Evolutionary conservation across 2,888 invertebrate species (phyloP).

Genomic region (Hipparchia semele): DNA sequence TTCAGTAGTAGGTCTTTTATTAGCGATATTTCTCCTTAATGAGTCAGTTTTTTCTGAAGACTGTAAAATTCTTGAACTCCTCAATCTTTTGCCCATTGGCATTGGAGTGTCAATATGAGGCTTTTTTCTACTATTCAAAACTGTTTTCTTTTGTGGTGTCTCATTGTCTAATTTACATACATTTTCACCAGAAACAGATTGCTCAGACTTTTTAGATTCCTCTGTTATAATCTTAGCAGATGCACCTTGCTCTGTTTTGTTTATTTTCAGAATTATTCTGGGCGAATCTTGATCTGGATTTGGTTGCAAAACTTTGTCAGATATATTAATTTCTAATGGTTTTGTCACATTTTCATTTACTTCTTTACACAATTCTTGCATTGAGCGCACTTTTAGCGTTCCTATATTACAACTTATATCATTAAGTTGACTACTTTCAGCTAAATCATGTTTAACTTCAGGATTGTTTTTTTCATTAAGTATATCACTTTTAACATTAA

Average conservation of each 20-base stretch:
- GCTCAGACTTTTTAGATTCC: conserved; percentile 60
- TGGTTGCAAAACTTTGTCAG: conserved; percentile 66
- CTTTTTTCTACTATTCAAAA: conserved; percentile 66
- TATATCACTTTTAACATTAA: conserved; percentile 32
- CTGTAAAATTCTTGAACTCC: conserved; percentile 73
- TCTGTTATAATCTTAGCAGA: conserved; percentile 79
- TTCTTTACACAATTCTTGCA: conserved; percentile 58
- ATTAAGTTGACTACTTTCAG: conserved; percentile 44
- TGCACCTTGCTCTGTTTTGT: conserved; percentile 83
- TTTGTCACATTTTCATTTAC: conserved; percentile 64
- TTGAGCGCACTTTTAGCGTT: conserved; percentile 47
- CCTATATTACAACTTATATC: conserved; percentile 36
- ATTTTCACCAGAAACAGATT: conserved; percentile 54
- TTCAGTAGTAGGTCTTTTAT: conserved; percentile 63
- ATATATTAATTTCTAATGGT: conserved; percentile 76
- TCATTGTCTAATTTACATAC: conserved; percentile 60
- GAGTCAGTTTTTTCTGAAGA: conserved; percentile 60
- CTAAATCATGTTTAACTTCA: conserved; percentile 31
- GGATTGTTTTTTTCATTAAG: conserved; percentile 32
- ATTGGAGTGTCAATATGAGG: conserved; percentile 54
- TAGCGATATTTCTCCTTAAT: conserved; percentile 56
- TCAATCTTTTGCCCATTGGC: conserved; percentile 68
- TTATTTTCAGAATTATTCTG: conserved; percentile 85
- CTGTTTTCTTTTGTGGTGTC: conserved; percentile 48
- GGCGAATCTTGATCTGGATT: conserved; percentile 80